Conservation (phyloP, 2,797 vertebrate species). For the Dromococcyx pavoninus region DNA sequence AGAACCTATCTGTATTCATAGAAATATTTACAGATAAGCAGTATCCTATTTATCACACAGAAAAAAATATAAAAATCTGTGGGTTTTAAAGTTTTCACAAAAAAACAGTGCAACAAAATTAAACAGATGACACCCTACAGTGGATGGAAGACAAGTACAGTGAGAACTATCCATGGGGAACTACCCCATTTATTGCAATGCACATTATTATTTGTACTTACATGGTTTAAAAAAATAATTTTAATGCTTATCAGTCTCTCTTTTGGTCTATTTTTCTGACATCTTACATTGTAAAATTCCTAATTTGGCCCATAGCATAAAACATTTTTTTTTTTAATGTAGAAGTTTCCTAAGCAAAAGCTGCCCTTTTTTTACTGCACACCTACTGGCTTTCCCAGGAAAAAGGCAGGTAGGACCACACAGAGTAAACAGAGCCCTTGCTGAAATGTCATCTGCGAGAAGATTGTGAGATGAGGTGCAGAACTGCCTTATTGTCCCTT, state of each 20-base stretch:
- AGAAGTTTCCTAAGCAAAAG: neutral
- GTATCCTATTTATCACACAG: neutral
- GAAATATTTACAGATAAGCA: neutral
- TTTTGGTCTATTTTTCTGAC: neutral
- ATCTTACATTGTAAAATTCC: neutral
- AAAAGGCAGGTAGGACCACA: neutral
- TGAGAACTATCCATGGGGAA: neutral
- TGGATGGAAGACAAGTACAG: neutral
- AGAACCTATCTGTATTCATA: neutral
- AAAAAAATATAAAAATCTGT: neutral
- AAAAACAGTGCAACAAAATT: neutral
- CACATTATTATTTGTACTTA: neutral
- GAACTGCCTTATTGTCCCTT: neutral
- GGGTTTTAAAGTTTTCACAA: neutral
- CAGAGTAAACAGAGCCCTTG: neutral
- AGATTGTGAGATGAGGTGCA: neutral
- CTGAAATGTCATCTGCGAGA: neutral
- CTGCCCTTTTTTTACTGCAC: neutral
- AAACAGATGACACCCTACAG: neutral
- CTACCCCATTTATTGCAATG: neutral
- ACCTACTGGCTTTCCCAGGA: neutral
- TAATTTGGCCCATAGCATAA: neutral
- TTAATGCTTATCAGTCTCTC: neutral
- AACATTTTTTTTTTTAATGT: neutral
- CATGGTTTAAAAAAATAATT: neutral